Evolutionary conservation across 2,888 invertebrate genomes (phyloP).

Genomic region (Caenorhabditis sp.): DNA sequence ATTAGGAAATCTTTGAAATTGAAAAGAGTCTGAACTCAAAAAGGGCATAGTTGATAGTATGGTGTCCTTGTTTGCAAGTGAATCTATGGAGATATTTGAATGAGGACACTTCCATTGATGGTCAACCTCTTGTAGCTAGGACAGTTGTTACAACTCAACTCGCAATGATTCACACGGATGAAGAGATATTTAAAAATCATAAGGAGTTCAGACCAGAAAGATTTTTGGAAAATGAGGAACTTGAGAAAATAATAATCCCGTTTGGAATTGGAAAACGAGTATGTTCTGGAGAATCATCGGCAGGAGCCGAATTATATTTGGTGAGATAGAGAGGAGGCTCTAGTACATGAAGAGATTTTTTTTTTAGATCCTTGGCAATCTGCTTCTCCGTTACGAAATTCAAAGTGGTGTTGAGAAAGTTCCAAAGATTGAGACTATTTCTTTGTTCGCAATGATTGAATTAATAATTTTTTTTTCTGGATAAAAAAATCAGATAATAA

Average conservation of each 20-base stretch:
- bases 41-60: too few species aligned
- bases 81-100: slow-evolving; percentile 25
- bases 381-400: slow-evolving; percentile 38
- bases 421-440: slow-evolving; percentile 21
- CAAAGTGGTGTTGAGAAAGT: slow-evolving; percentile 14
- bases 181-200: slow-evolving; percentile 25
- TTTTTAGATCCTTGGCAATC: slow-evolving; percentile 49
- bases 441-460: slow-evolving; percentile 26
- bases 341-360: slow-evolving; percentile 1
- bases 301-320: slow-evolving; percentile 51
- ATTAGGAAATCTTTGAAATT: too few species aligned
- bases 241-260: slow-evolving; percentile 40
- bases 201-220: slow-evolving; percentile 41
- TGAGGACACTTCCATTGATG: slow-evolving; percentile 30
- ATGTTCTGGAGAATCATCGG: slow-evolving; percentile 50
- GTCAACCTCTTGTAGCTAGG: slow-evolving; percentile 25
- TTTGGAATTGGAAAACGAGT: slow-evolving; percentile 51
- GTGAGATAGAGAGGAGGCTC: slow-evolving; percentile 39
- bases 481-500: too few species aligned
- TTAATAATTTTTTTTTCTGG: too few species aligned
- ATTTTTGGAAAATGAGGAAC: slow-evolving; percentile 25
- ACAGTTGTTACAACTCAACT: slow-evolving; percentile 37
- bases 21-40: too few species aligned
- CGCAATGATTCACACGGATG: slow-evolving; percentile 37
- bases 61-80: too few species aligned